Evolutionary conservation across 2,113 vertebrate genomes (phyloP).

Genomic region (Mastomys coucha): DNA sequence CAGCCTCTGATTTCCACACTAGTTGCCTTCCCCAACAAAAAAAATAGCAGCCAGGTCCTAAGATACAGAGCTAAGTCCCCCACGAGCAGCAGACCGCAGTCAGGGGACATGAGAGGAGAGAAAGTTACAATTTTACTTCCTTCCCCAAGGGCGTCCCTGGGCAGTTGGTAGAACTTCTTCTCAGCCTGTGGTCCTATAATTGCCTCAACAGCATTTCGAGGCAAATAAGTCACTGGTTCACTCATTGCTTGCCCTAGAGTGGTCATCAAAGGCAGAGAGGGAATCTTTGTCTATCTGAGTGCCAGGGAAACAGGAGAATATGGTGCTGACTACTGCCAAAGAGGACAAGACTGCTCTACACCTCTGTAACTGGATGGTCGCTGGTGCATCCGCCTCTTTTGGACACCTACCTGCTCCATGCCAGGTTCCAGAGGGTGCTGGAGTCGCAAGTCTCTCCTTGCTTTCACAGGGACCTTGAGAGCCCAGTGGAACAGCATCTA

Average conservation of each 20-base stretch:
- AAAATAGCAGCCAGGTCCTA: neutral
- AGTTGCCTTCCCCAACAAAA: neutral
- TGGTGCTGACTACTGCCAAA: neutral
- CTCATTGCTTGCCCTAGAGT: constrained; percentile 26
- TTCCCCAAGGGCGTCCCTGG: constrained; percentile 31
- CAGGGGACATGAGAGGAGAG: neutral
- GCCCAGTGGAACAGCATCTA: neutral
- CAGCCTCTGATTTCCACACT: neutral
- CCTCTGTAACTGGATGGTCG: neutral
- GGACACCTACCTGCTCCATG: neutral
- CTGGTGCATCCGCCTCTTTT: neutral
- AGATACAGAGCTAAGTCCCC: constrained; percentile 57
- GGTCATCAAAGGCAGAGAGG: constrained; percentile 48
- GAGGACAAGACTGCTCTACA: neutral
- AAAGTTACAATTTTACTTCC: constrained; percentile 54
- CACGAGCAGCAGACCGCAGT: constrained; percentile 27
- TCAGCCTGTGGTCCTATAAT: neutral
- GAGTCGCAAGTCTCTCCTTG: neutral
- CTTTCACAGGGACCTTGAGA: neutral
- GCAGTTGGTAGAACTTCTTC: neutral
- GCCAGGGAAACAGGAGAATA: neutral
- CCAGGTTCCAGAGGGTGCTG: neutral
- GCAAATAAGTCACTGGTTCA: neutral
- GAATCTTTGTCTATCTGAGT: constrained; percentile 21
- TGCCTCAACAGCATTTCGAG: neutral